Evolutionary conservation across 37 sponge, comb jelly and placozoan species (phyloP), one percentile per base, ranked within the genome.

Genomic region (Hexactinellida sp.): DNA sequence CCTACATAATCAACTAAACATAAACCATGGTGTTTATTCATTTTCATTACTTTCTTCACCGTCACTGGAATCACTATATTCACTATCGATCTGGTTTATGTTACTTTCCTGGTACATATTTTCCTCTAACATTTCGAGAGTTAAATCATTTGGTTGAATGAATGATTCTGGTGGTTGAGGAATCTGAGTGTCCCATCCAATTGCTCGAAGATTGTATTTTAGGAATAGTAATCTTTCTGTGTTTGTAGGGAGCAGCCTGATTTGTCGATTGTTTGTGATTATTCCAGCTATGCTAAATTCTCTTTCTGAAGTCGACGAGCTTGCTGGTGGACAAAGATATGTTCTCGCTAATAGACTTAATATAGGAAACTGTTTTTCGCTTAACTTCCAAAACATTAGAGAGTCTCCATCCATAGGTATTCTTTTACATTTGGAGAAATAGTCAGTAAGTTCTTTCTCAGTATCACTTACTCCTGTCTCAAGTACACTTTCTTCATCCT

Each of bases 141-240:
- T 63, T 63, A 63, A 63, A 32, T 63, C 76, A 63, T 63, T 63
- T 23, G 76, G 76, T 63, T 63, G 76, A 63, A 7, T 63, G 76
- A 63, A 63, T 63, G 76, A 63, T 63, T 63, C 76, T 28, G 21
- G 76, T 10, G 76, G 76, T 23, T 63, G 76, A 32, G 76, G 34
- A 63, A 25, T 63, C 76, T 63, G 76, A 63, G 76, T 63, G 30
- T 63, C 76, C 76, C 76, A 63, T 63, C 76, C 76, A 63, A 63
- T 63, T 21, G 76, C 76, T 63, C 76, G 76, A 7, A 63, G 76
- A 63, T 63, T 63, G 76, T 63, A 63, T 23, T 63, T 63, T 63
- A 63, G 34, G 34, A 63, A 63, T 25, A 63, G 76, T 63, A 63
- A 63, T 63, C 3, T 63, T 63, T 63, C 76, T 21, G 76, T 63